Percentiles rank a stretch among this genome's conserved stretches.
phyloP scores from a whole-genome alignment of 1,140 invertebrate genomes.

The Neoseiulus cucumeris region DNA sequence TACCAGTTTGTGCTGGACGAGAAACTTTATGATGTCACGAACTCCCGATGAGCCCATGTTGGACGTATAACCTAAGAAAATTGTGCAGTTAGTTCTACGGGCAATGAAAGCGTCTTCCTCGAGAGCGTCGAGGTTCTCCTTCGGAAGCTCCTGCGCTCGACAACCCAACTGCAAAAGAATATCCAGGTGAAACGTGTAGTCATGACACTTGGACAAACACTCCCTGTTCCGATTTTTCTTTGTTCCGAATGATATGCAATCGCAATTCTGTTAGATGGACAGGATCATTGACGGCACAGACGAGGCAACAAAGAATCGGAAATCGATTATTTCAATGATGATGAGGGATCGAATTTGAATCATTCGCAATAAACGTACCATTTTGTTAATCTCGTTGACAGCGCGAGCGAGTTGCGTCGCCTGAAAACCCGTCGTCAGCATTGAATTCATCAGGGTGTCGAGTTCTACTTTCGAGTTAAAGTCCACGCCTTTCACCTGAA shows the following conservation, averaged over 20 bases:
- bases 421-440: slow-evolving; percentile 71
- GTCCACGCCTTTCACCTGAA: slow-evolving; percentile 48
- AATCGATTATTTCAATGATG: slow-evolving; percentile 11
- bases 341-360: neutral
- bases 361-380: slow-evolving; percentile 37
- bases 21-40: slow-evolving; percentile 67
- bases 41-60: slow-evolving; percentile 91
- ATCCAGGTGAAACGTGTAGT: neutral
- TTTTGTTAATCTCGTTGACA: slow-evolving; percentile 73
- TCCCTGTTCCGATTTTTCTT: too few species aligned
- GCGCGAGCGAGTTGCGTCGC: slow-evolving; percentile 82
- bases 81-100: slow-evolving; percentile 63
- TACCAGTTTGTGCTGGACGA: slow-evolving; percentile 69
- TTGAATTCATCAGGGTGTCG: slow-evolving; percentile 56
- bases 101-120: slow-evolving; percentile 54
- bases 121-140: slow-evolving; percentile 41
- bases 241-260: too few species aligned
- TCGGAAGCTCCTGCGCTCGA: slow-evolving; percentile 39
- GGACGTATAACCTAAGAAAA: slow-evolving; percentile 94
- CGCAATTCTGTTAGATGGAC: too few species aligned
- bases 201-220: too few species aligned
- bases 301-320: neutral
- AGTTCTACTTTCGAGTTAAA: slow-evolving; percentile 84
- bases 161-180: slow-evolving; percentile 30
- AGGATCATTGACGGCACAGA: too few species aligned